These are phyloP conservation scores for Turritopsis dohrnii DNA, from an alignment of 30 jellyfish, hydroid and myxozoan genomes.

Conservation along the genomic window DNA sequence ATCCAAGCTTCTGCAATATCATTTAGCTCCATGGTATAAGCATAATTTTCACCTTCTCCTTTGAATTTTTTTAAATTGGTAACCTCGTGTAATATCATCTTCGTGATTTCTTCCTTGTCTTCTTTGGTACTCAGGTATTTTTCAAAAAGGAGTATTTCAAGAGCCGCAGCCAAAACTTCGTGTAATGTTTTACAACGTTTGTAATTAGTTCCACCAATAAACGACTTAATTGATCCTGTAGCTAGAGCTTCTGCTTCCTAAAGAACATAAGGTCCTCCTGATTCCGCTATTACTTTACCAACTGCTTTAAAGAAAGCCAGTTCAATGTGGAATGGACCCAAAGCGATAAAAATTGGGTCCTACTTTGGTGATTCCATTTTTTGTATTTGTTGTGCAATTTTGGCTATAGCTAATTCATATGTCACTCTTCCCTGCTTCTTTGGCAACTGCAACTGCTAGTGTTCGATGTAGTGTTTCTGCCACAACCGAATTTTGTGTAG, in stretches of 20 bases:
- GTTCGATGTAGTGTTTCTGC: not conserved
- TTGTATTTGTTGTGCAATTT: not conserved
- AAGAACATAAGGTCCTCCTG: slow-evolving; percentile 16
- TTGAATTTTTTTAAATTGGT: no score
- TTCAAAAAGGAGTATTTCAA: not conserved
- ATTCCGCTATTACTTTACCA: slow-evolving; percentile 6
- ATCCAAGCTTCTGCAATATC: no score
- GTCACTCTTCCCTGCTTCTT: not conserved
- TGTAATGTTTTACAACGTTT: slow-evolving; percentile 8
- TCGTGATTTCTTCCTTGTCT: no score
- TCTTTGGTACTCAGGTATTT: not conserved
- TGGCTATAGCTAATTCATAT: slow-evolving; percentile 6
- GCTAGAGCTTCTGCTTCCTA: not conserved
- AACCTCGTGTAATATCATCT: no score
- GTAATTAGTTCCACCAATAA: not conserved
- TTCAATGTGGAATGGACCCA: slow-evolving; percentile 13
- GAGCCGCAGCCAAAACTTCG: not conserved
- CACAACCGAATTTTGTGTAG: slow-evolving; percentile 9
- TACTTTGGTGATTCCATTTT: slow-evolving; percentile 6
- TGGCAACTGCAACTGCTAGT: not conserved
- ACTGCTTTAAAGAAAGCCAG: not conserved
- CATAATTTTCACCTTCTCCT: no score
- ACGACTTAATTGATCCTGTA: not conserved
- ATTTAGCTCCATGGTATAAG: no score
- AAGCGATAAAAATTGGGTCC: not conserved